Base-by-base conservation (phyloP, 1,140 invertebrate species). In the Drosophila novamexicana region DNA sequence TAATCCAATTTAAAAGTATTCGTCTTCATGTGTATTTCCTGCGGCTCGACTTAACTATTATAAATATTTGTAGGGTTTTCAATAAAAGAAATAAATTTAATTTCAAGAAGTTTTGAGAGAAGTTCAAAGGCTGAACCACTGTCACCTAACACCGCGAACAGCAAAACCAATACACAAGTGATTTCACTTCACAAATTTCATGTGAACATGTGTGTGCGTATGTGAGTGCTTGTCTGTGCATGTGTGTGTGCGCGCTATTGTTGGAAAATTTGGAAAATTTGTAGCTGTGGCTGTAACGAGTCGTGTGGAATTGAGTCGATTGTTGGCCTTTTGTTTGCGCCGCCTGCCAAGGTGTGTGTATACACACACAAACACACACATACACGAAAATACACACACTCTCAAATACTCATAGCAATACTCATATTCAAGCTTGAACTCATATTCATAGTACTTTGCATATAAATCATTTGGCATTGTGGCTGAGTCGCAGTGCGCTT, bases 381-480 rank as follows among this genome's bases (percentile, higher is more conserved):
- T 10, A 34, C 8, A 42, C 14, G 59, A 18, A 18, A 18, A 1
- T 1, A 18, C 34, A 58, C 53, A 59, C 44, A 32, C 29, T 37
- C 49, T 47, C 44, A 44, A 34, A 64, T 53, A 53, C 45, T 22
- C 45, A 5, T 0, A 47, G 45, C n/a, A 44, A 44, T 44, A 14
- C 45, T 18, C 10, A 49, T 29, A 49, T 10, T 49, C 47, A 49
- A 6, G 22, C 22, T 5, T 29, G 22, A 32, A 58, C 52, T 42
- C 42, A 57, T 37, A 37, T 59, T 65, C 58, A 62, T 49, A 66
- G 65, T 75, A 88, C 77, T 89, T 89, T 89, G 77, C 79, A 88
- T 88, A 86, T 88, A 88, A 88, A 88, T 88, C 79, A 88, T 83
- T 74, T 80, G 68, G 79, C 62, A 88, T 88, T 88, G 83, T 83